Evolutionary conservation across 2,888 invertebrate genomes (phyloP), one percentile per base, ranked within the genome.

Genomic region (Clivina fossor): DNA sequence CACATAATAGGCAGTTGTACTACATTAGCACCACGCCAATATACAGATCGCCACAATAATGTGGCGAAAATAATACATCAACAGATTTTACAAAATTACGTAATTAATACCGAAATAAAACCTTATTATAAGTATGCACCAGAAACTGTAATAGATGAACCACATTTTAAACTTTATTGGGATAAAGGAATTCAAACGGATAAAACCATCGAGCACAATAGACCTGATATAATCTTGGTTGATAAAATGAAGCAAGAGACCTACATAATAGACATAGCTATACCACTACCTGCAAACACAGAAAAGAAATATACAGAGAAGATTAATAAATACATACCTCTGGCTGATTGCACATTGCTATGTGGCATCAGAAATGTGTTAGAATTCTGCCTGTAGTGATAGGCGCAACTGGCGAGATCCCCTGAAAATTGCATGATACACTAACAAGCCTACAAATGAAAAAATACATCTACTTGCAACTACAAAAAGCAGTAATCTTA

Each of bases 51-150:
- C 20, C 60, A 61, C 20, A 38, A 61, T 20, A 56, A 58, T 15
- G 55, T 61, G 18, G 56, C 51, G 4, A 58, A 56, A 40, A 50
- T 60, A n/a, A 33, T 61, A 4, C 60, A 61, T 16, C 49, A 58
- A 35, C n/a, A 33, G 2, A n/a, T 60, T 2, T 48, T 33, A 11
- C 26, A 16, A 15, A 22, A 49, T 32, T 8, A 49, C 7, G 18
- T 35, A 2, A 46, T 57, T 2, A 4, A 43, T 3, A 26, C 20
- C 2, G 11, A 49, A 16, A 37, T 22, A n/a, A 28, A 16, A 7
- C 58, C 59, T 26, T 50, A 61, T 44, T 56, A 57, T 28, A 57
- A 58, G 33, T 60, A 60, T 30, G 24, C 18, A 4, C 59, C 53
- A 8, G 15, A 35, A 7, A 7, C 46, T 24, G 47, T 60, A 3